Percentiles rank a stretch among this genome's conserved stretches.
Evolutionary conservation across 2,888 invertebrate genomes (phyloP).

Genomic region (Micropterix aruncella): DNA sequence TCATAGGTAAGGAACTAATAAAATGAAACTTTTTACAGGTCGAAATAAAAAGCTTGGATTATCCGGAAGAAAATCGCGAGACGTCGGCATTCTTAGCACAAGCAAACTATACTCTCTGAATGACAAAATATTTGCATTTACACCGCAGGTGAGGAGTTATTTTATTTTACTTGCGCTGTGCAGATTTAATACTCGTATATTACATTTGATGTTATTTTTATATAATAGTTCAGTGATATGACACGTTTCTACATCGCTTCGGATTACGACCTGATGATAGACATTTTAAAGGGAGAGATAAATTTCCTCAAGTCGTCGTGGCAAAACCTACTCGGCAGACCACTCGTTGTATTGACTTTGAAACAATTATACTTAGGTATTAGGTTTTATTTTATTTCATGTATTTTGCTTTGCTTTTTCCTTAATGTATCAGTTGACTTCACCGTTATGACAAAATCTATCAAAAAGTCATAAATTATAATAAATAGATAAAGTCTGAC

Average conservation of each 20-base stretch:
- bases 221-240: slow-evolving; percentile 88
- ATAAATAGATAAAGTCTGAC: too few species aligned
- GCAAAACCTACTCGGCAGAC: slow-evolving; percentile 95
- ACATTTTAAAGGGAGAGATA: slow-evolving; percentile 93
- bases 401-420: too few species aligned
- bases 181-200: too few species aligned
- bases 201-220: too few species aligned
- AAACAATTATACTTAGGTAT: slow-evolving; percentile 84
- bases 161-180: too few species aligned
- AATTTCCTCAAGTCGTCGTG: slow-evolving; percentile 97
- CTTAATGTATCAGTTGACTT: too few species aligned
- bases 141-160: slow-evolving; percentile 95
- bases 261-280: slow-evolving; percentile 95
- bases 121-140: slow-evolving; percentile 94
- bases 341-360: slow-evolving; percentile 83
- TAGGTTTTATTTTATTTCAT: too few species aligned
- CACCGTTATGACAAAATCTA: too few species aligned
- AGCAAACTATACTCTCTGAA: slow-evolving; percentile 94
- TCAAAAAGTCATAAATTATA: too few species aligned
- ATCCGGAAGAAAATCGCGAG: slow-evolving; percentile 89
- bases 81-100: slow-evolving; percentile 94
- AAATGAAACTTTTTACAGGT: too few species aligned
- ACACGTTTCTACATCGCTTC: slow-evolving; percentile 97
- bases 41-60: slow-evolving; percentile 86
- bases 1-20: too few species aligned